Conservation (phyloP, 2,888 invertebrate genomes). For the Callosobruchus maculatus region DNA sequence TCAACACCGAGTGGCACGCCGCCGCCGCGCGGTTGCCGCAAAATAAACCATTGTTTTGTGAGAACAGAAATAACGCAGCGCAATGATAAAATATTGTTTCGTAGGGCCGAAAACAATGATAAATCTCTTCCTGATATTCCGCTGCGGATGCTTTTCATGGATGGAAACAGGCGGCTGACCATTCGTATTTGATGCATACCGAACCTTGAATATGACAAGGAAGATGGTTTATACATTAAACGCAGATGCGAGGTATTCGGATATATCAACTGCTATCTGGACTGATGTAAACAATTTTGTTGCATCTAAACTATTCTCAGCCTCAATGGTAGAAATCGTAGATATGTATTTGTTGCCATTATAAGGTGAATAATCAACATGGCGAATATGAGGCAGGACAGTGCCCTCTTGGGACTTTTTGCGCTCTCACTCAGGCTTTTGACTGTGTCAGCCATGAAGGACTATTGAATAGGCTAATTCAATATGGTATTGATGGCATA, state of each 20-base stretch:
- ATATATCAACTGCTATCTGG: background rate
- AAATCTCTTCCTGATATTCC: background rate
- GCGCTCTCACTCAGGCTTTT: too few species aligned
- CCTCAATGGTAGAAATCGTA: too few species aligned
- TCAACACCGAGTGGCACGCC: background rate
- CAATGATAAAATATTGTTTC: background rate
- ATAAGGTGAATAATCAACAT: too few species aligned
- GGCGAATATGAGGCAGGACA: too few species aligned
- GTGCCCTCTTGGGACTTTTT: too few species aligned
- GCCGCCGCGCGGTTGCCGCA: background rate
- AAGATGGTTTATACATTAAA: background rate
- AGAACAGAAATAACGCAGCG: background rate
- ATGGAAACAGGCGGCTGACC: background rate
- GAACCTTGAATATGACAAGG: background rate
- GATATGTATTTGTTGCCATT: too few species aligned
- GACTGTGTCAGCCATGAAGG: too few species aligned
- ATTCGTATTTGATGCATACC: background rate
- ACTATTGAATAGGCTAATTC: too few species aligned
- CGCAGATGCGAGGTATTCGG: background rate
- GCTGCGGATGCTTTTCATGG: background rate
- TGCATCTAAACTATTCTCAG: too few species aligned
- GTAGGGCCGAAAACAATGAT: background rate
- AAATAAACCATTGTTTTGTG: background rate
- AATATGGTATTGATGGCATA: too few species aligned
- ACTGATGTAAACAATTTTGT: too few species aligned